Base-by-base conservation (phyloP, 2,888 invertebrate species). In the Andrena minutula region DNA sequence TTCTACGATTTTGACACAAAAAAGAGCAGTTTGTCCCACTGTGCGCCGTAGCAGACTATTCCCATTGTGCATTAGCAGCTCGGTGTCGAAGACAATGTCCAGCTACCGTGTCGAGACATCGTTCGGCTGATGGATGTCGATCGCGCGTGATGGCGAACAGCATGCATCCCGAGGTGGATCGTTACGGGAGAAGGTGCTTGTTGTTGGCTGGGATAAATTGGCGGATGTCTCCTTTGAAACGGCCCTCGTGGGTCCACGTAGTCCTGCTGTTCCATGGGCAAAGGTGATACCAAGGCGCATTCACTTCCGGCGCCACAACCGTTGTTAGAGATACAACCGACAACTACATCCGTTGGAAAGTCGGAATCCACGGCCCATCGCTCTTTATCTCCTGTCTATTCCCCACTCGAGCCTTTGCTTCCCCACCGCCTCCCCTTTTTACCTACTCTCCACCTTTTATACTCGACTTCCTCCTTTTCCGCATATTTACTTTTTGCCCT, bases 161-260 rank as follows among this genome's bases (percentile, higher is more conserved):
- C 68, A 47, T 60, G 68, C 58, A 74, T 69, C 75, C 26, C 20
- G 64, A 53, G 83, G 75, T 56, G 63, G 66, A 58, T 73, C 78
- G 80, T 60, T 75, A 68, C 49, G 12, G 35, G 41, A 32, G 65
- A 66, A 74, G 63, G 72, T 73, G 70, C 20, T 64, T 69, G 75
- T 86, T 82, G 82, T 86, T 64, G 75, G 73, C 53, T n/a, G 68
- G 82, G 82, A 86, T 86, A 86, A 86, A 86, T 86, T 86, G 86
- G 84, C 75, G 75, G 75, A 79, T 80, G 82, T 84, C 86, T 84
- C 78, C 78, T 84, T 82, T 77, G 82, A 81, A 86, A 84, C 66
- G 78, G 70, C 82, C 78, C 84, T 76, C 84, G 60, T 65, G 80
- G 72, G 84, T 76, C 70, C 80, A 61, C 51, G 61, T 65, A 70